These are phyloP conservation scores for Nudaria mundana DNA, from an alignment of 2,888 invertebrate genomes.

Conservation along the genomic window DNA sequence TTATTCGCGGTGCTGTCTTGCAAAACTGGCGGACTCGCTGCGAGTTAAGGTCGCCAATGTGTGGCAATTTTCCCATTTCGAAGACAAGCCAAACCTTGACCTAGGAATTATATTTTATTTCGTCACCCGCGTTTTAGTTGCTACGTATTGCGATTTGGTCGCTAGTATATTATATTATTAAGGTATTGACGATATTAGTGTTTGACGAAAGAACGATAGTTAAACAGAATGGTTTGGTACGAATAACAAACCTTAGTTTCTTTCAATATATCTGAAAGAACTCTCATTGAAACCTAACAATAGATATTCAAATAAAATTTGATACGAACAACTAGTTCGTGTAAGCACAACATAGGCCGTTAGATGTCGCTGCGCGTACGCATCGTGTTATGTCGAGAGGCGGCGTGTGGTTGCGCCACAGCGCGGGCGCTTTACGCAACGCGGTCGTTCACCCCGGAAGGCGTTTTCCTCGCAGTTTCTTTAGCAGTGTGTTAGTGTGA, in stretches of 20 bases:
- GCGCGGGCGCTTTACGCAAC: conserved; percentile 73
- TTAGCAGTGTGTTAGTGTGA: conserved; percentile 75
- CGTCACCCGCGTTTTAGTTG: conserved; percentile 54
- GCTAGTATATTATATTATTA: conserved; percentile 19
- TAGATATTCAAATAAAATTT: too few species aligned
- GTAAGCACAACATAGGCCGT: conserved; percentile 19
- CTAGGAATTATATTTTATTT: conserved; percentile 75
- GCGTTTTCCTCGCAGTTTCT: conserved; percentile 78
- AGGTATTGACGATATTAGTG: background rate
- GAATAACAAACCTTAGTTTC: too few species aligned
- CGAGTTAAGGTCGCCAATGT: conserved; percentile 73
- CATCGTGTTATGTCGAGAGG: conserved; percentile 33
- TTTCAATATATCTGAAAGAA: too few species aligned
- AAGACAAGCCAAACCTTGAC: conserved; percentile 77
- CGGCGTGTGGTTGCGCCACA: conserved; percentile 56
- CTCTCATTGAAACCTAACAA: too few species aligned
- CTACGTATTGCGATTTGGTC: conserved; percentile 54
- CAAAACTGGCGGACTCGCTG: conserved; percentile 62
- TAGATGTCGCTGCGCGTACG: conserved; percentile 50
- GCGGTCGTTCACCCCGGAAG: conserved; percentile 79
- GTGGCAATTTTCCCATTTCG: conserved; percentile 80
- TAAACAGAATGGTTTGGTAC: background rate
- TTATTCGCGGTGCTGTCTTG: conserved; percentile 53
- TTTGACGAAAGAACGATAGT: background rate
- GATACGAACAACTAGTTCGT: too few species aligned